Conservation (phyloP, 2,113 vertebrate species). For the Smithornis capensis region DNA sequence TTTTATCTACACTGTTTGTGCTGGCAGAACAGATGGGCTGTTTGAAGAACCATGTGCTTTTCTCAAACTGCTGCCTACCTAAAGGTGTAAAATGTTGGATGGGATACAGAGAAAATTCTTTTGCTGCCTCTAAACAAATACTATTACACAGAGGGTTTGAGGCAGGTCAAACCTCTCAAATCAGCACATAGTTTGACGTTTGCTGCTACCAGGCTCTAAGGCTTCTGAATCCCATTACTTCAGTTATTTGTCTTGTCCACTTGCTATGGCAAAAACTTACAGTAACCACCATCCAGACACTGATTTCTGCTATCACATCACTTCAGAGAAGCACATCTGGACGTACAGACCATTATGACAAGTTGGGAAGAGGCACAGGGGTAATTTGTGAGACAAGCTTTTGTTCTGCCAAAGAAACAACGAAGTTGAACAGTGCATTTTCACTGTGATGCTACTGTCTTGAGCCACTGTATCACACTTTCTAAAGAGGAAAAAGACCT, state of each 20-base stretch:
- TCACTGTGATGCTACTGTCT: neutral
- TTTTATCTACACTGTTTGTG: neutral
- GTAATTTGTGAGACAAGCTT: neutral
- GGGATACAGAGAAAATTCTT: neutral
- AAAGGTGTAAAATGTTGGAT: neutral
- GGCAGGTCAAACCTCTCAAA: neutral
- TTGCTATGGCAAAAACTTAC: neutral
- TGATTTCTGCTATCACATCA: neutral
- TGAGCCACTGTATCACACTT: neutral
- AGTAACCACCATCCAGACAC: neutral
- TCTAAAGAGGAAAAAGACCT: neutral
- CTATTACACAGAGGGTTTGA: neutral
- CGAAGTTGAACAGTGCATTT: neutral
- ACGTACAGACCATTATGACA: neutral
- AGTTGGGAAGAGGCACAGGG: neutral
- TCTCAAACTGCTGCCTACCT: neutral
- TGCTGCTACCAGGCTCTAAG: neutral
- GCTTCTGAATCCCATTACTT: neutral
- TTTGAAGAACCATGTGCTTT: rapidly evolving
- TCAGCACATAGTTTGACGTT: neutral
- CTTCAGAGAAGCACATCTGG: neutral
- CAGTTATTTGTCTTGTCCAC: neutral
- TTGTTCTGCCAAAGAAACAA: neutral
- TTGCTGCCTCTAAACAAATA: neutral
- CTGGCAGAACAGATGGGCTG: neutral